A percentile compares a stretch with the other conserved stretches of the same genome.
These are phyloP conservation scores for Boulengeromyrus knoepffleri DNA, from an alignment of 2,113 vertebrate species.

Conservation along the genomic window DNA sequence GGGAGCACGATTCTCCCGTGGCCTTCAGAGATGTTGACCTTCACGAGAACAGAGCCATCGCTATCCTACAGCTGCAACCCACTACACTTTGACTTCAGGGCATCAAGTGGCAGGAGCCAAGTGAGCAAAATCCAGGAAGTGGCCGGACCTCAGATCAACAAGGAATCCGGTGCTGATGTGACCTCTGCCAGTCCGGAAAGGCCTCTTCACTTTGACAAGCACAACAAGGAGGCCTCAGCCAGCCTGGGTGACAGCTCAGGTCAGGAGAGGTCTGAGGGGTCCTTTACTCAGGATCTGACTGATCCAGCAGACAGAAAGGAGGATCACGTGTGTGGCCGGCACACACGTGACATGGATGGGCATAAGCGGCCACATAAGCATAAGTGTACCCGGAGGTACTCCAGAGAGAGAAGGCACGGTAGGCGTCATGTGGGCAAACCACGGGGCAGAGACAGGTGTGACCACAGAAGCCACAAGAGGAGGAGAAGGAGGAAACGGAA, in stretches of 20 bases:
- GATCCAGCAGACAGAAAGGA: conserved; percentile 29
- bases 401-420: conserved; percentile 21
- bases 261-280: neutral
- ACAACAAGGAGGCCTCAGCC: conserved; percentile 22
- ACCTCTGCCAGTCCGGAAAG: conserved; percentile 26
- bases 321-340: neutral
- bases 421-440: conserved; percentile 22
- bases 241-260: conserved; percentile 12
- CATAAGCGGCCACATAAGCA: conserved; percentile 24
- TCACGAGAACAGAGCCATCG: conserved; percentile 67
- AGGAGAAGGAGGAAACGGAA: conserved; percentile 23
- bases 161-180: conserved; percentile 40
- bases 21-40: conserved; percentile 79
- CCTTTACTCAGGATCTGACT: neutral
- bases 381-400: conserved; percentile 22
- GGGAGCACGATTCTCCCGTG: conserved; percentile 75
- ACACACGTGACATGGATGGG: conserved; percentile 13
- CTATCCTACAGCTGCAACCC: conserved; percentile 82
- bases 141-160: conserved; percentile 51
- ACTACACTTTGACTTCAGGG: conserved; percentile 78
- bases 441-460: conserved; percentile 25
- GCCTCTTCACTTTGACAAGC: conserved; percentile 25
- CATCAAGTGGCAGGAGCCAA: conserved; percentile 49
- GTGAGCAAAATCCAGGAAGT: conserved; percentile 38
- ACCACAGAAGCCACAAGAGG: conserved; percentile 32